These are phyloP conservation scores for Crambe crambe DNA, from an alignment of 37 sponge, comb jelly and placozoan species.

Conservation along the genomic window DNA sequence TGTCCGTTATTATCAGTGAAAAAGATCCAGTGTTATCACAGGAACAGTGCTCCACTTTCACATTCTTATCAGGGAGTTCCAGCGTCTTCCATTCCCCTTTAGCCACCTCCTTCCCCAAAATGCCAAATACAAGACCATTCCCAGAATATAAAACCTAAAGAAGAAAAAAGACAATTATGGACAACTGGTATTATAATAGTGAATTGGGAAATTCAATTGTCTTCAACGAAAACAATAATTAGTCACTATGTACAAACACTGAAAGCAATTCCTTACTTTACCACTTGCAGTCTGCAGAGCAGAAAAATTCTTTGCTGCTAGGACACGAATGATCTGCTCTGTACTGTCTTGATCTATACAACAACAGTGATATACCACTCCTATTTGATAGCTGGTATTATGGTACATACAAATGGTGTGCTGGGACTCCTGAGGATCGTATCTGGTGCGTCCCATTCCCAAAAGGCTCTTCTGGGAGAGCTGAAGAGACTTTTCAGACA, in stretches of 20 bases:
- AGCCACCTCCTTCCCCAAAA: constrained; percentile 43
- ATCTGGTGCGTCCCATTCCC: constrained; percentile 49
- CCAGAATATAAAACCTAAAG: constrained; percentile 69
- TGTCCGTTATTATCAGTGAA: constrained; percentile 65
- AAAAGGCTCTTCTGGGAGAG: constrained; percentile 72
- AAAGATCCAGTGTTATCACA: constrained; percentile 60
- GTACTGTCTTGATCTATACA: constrained; percentile 54
- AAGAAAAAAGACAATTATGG: not conserved
- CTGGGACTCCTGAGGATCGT: constrained; percentile 27
- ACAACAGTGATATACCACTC: not conserved
- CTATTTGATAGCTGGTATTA: not conserved
- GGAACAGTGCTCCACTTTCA: constrained; percentile 46
- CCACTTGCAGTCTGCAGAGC: constrained; percentile 69
- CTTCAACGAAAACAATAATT: not conserved
- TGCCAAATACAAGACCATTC: constrained; percentile 61
- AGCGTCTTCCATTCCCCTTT: constrained; percentile 66
- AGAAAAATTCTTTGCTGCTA: constrained; percentile 49
- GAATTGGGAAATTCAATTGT: constrained; percentile 15
- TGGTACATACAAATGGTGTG: constrained; percentile 49
- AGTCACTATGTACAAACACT: not conserved
- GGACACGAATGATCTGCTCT: constrained; percentile 48
- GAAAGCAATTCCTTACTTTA: constrained; percentile 26
- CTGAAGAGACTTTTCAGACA: constrained; percentile 58
- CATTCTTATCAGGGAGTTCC: constrained; percentile 65
- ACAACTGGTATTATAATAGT: no score